phyloP scores from a whole-genome alignment of 2,113 vertebrate species.

The Paradoxurus hermaphroditus region DNA sequence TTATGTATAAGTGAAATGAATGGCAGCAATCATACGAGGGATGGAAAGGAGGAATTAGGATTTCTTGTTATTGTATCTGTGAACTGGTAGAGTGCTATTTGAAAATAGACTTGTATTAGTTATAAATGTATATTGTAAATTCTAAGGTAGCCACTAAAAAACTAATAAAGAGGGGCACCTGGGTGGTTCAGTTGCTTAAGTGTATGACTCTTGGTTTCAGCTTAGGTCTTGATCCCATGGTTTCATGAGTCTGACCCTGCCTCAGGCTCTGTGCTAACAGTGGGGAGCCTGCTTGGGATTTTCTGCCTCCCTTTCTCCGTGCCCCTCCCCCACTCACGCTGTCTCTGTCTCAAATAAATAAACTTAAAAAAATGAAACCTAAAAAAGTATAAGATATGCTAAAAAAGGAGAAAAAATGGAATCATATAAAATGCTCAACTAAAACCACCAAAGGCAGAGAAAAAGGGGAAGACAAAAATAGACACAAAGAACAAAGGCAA shows the following conservation, averaged over 20 bases:
- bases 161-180: background rate
- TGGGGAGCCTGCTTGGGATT: too few relatives aligned
- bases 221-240: too few relatives aligned
- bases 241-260: too few relatives aligned
- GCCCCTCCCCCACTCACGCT: too few relatives aligned
- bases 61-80: background rate
- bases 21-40: background rate
- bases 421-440: background rate
- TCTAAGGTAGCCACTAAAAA: background rate
- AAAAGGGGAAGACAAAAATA: background rate
- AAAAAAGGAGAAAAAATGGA: constrained; percentile 9
- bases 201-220: too few relatives aligned
- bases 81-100: background rate
- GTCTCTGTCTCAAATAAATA: background rate
- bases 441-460: constrained; percentile 12
- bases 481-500: background rate
- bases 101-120: background rate
- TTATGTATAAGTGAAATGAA: background rate
- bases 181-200: too few relatives aligned
- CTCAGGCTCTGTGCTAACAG: too few relatives aligned
- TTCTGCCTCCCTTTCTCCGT: too few relatives aligned
- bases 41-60: background rate
- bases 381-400: background rate
- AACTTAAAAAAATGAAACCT: background rate
- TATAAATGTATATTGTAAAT: background rate